Evolutionary conservation across 2,797 vertebrate species (phyloP), one percentile per base, ranked within the genome.

Genomic region (Sylvia borin): DNA sequence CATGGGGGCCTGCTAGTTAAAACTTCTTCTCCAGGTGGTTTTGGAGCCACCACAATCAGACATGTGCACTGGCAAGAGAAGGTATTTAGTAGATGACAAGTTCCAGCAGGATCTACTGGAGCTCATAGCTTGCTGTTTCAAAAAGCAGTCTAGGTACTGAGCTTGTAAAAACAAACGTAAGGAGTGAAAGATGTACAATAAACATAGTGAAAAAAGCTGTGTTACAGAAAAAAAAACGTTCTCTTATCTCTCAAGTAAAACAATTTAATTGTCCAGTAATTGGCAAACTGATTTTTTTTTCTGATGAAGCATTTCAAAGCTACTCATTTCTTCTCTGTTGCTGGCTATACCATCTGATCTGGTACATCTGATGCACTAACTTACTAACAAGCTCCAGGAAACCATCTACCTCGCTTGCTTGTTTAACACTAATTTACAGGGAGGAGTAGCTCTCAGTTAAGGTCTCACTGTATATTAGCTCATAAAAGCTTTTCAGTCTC

Each of bases 11-110:
- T 74, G 42, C 31, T 86, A 79, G 27, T 86, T 81, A 82, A 76
- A 90, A 64, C 70, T 86, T 31, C 36, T 89, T 90, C 71, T 93
- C 51, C 80, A 82, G 67, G 60, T 96, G 70, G 13, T 75, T 91
- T 73, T 81, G 40, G 40, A 92, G 58, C 58, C 36, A 71, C 68
- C 53, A 42, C 55, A 75, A 66, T 82, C 47, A 42, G 72, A 75
- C n/a, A 26, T 38, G 45, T 88, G 68, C 38, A 24, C 62, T 75
- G 45, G 55, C 76, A 92, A 42, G 42, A 84, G 31, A 82, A 88
- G 82, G 47, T 57, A 55, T 5, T 13, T 64, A 72, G 55, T n/a
- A 13, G 65, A 79, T 54, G 60, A 50, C 42, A 57, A 92, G 17
- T 72, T 85, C 66, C 55, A 57, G 58, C 16, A 51, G 18, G 12